Evolutionary conservation across 2,888 invertebrate genomes (phyloP).

Genomic region (Metacarcinus magister): DNA sequence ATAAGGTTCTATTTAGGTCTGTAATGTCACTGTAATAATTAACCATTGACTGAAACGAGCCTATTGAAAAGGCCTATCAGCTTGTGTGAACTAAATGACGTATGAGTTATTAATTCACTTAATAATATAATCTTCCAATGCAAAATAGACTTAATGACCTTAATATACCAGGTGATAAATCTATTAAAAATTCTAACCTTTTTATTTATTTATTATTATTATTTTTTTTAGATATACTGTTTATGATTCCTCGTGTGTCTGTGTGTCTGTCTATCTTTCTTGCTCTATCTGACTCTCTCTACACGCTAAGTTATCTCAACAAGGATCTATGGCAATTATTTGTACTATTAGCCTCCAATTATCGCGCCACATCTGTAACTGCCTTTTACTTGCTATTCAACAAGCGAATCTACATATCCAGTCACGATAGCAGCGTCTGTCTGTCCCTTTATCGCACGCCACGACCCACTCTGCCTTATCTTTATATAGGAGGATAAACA

Average conservation of each 20-base stretch:
- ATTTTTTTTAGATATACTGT: neutral
- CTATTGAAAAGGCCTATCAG: neutral
- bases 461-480: neutral
- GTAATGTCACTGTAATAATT: neutral
- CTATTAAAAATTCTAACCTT: neutral
- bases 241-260: neutral
- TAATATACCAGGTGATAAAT: neutral
- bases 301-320: slow-evolving; percentile 35
- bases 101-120: neutral
- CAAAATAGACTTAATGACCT: neutral
- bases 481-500: neutral
- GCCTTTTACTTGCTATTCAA: slow-evolving; percentile 59
- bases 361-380: slow-evolving; percentile 47
- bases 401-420: slow-evolving; percentile 53
- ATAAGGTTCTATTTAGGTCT: neutral
- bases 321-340: slow-evolving; percentile 69
- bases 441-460: neutral
- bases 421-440: slow-evolving; percentile 54
- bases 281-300: neutral
- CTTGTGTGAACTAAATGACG: neutral
- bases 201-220: neutral
- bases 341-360: slow-evolving; percentile 68
- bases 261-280: neutral
- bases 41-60: neutral
- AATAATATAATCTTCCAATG: neutral